These are phyloP conservation scores for Merops nubicus DNA, from an alignment of 2,113 vertebrate species.

Conservation along the genomic window DNA sequence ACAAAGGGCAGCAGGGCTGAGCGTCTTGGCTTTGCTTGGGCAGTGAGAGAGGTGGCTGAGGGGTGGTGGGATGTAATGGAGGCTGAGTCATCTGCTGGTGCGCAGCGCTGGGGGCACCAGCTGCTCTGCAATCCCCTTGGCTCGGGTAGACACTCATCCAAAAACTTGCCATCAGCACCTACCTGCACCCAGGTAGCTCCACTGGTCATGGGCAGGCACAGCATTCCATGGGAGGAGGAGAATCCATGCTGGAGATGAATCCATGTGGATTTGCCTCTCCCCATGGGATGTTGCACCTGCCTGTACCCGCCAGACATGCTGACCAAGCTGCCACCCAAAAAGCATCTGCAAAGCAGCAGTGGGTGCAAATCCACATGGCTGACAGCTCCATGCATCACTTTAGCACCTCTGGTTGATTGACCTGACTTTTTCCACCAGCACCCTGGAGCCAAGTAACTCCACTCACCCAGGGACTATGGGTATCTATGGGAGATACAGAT, in stretches of 20 bases:
- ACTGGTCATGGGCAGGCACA: rapidly evolving
- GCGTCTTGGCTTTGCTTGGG: background rate
- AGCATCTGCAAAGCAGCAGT: background rate
- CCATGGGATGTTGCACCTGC: rapidly evolving
- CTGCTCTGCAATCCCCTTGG: background rate
- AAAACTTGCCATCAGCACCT: background rate
- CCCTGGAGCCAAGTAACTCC: rapidly evolving
- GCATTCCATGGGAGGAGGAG: background rate
- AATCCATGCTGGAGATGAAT: background rate
- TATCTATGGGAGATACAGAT: background rate
- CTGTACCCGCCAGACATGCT: rapidly evolving
- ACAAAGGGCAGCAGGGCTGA: background rate
- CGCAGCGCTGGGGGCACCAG: rapidly evolving
- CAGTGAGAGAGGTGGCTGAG: background rate
- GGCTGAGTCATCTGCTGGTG: background rate
- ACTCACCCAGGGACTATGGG: background rate
- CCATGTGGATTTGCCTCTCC: background rate
- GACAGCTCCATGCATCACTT: background rate
- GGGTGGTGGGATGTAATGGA: background rate
- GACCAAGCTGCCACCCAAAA: background rate
- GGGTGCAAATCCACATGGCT: background rate
- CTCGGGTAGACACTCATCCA: background rate
- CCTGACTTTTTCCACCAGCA: background rate
- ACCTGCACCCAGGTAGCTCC: background rate
- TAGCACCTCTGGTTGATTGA: background rate